Evolutionary conservation across 1,140 invertebrate genomes (phyloP).

Genomic region (Bombus picipes): DNA sequence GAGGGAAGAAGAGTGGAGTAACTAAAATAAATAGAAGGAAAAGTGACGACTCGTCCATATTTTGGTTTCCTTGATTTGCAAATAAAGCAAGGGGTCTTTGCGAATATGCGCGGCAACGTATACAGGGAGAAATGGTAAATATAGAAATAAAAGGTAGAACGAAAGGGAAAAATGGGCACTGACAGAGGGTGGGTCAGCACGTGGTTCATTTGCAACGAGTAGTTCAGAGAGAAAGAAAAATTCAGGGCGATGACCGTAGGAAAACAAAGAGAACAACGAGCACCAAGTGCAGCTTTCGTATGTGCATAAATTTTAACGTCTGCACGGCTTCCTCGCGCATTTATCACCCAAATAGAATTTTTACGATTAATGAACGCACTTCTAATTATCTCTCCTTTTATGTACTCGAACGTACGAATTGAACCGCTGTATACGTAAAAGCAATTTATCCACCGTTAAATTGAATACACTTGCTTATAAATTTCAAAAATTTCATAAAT

Average conservation of each 20-base stretch:
- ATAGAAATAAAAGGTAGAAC: constrained; percentile 44
- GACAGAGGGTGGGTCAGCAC: constrained; percentile 41
- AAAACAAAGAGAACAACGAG: constrained; percentile 40
- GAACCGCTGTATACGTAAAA: neutral
- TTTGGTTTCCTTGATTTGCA: neutral
- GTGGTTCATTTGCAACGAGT: constrained; percentile 55
- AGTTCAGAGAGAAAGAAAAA: constrained; percentile 41
- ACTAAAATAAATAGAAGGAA: too few species aligned
- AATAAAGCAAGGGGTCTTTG: neutral
- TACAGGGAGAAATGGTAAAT: constrained; percentile 6
- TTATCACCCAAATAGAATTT: constrained; percentile 4
- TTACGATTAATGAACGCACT: neutral
- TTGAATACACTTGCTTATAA: neutral
- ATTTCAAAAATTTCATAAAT: too few species aligned
- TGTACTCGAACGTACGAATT: neutral
- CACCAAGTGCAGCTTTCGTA: constrained; percentile 33
- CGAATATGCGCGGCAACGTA: neutral
- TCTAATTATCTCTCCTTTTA: neutral
- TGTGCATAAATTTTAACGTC: constrained; percentile 43
- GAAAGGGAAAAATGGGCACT: constrained; percentile 39
- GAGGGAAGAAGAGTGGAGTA: too few species aligned
- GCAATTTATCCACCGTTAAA: neutral
- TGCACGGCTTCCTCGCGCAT: neutral
- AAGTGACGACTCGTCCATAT: neutral
- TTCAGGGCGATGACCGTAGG: constrained; percentile 53